Base-by-base conservation (phyloP, 2,888 invertebrate species). In the Watsonalla cultraria region DNA sequence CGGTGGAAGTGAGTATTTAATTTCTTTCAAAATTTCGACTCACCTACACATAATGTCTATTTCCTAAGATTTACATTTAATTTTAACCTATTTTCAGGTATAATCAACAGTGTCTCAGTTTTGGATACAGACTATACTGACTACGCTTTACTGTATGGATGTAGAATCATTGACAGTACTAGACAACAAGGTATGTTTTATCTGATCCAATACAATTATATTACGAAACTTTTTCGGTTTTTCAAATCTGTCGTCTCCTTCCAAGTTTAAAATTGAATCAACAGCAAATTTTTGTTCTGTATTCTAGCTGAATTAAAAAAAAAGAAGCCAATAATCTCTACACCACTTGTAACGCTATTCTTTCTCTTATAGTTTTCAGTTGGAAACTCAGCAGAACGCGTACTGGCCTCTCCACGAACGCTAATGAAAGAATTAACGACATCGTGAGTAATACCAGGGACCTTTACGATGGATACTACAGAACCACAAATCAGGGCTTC, bases 141-240 rank as follows among this genome's bases (percentile, higher is more conserved):
- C 49, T 94, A 92, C 65, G 91, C 94, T 0, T 88, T 95, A 0
- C 83, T 93, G 5, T 94, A 93, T 86, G 92, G 93, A 51, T 95
- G 95, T 72, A 81, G 80, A 33, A 68, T 84, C 55, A 33, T 80
- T 2, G 60, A 58, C 5, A 63, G 52, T 34, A 58, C 66, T 0
- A 65, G 33, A 2, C 86, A 84, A 58, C 88, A 86, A 79, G 71
- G 90, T 90, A 79, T 51, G 64, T 62, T 14, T n/a, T 54, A 9
- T 33, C 49, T 35, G 70, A 7, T 24, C 24, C 24, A 24, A 24
- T 24, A 4, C 24, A 24, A 24, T 24, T 24, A 4, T 24, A 24
- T 24, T 24, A 24, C 24, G 24, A 1, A 24, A 24, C 1, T 24
- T 24, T 2, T 24, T 4, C 24, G 24, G 24, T 24, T 4, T 24